Percentiles rank a stretch among this genome's conserved stretches.
Evolutionary conservation across 2,888 invertebrate genomes (phyloP).

Genomic region (Idaea straminata): DNA sequence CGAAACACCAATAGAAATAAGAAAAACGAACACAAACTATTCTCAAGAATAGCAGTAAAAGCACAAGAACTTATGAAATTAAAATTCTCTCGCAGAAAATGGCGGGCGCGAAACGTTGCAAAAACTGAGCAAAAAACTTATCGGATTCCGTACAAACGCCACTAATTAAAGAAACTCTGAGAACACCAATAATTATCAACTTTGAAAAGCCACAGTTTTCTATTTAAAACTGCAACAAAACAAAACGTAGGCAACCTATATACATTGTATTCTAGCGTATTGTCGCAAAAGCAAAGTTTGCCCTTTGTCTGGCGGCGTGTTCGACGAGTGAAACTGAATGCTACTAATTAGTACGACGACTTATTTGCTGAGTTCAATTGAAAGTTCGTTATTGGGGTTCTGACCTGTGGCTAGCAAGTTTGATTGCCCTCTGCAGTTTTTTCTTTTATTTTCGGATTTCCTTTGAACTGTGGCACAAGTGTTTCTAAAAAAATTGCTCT

Average conservation of each 20-base stretch:
- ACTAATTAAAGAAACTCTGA: constrained; percentile 16
- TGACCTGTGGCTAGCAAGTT: neutral
- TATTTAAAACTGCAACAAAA: constrained; percentile 13
- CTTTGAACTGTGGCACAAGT: constrained; percentile 3
- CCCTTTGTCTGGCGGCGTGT: constrained; percentile 31
- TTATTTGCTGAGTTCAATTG: constrained; percentile 64
- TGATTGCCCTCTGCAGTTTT: constrained; percentile 5
- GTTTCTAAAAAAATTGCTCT: neutral
- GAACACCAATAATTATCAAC: constrained; percentile 22
- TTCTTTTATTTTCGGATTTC: constrained; percentile 10
- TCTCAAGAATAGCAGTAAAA: neutral
- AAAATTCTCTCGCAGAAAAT: neutral
- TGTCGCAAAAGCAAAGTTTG: constrained; percentile 8
- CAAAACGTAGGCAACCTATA: constrained; percentile 11
- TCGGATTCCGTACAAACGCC: neutral
- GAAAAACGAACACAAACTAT: neutral
- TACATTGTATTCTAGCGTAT: constrained; percentile 7
- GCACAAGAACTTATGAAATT: constrained; percentile 1
- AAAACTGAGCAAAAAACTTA: neutral
- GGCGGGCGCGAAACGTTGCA: neutral
- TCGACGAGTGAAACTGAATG: constrained; percentile 52
- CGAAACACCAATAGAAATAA: neutral
- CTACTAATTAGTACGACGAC: constrained; percentile 63
- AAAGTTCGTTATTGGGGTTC: constrained; percentile 49
- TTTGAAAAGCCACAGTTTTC: constrained; percentile 20